A percentile compares a stretch with the other conserved stretches of the same genome.
Evolutionary conservation across 2,797 vertebrate species (phyloP).

Genomic region (Squalus acanthias): DNA sequence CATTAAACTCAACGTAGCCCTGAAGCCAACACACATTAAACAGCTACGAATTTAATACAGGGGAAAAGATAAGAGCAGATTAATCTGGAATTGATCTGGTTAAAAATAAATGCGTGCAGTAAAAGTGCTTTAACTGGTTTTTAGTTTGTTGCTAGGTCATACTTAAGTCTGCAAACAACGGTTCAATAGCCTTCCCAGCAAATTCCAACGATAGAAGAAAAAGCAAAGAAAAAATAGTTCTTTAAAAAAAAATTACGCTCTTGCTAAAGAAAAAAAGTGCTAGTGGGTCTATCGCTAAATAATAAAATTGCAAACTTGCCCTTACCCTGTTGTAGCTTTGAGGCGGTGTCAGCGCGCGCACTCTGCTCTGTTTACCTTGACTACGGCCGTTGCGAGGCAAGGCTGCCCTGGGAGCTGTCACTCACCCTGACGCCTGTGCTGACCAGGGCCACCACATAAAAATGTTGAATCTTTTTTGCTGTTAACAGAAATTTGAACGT

Average conservation of each 20-base stretch:
- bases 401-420: background rate
- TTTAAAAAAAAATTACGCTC: no score
- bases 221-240: no score
- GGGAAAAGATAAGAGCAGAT: background rate
- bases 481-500: background rate
- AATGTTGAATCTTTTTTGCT: background rate
- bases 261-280: background rate
- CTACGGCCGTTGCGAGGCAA: background rate
- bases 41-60: background rate
- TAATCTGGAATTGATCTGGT: background rate
- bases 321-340: background rate
- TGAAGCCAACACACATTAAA: background rate
- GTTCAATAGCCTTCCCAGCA: background rate
- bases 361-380: background rate
- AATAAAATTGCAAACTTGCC: background rate
- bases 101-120: background rate
- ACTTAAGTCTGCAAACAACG: background rate
- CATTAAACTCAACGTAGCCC: background rate
- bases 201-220: background rate
- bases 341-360: background rate
- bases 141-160: no score
- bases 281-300: background rate
- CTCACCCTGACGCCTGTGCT: background rate
- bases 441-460: no score
- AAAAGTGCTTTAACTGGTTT: background rate